These are phyloP conservation scores for Dyspetes luteomarginatus DNA, from an alignment of 2,888 invertebrate genomes.

Conservation along the genomic window DNA sequence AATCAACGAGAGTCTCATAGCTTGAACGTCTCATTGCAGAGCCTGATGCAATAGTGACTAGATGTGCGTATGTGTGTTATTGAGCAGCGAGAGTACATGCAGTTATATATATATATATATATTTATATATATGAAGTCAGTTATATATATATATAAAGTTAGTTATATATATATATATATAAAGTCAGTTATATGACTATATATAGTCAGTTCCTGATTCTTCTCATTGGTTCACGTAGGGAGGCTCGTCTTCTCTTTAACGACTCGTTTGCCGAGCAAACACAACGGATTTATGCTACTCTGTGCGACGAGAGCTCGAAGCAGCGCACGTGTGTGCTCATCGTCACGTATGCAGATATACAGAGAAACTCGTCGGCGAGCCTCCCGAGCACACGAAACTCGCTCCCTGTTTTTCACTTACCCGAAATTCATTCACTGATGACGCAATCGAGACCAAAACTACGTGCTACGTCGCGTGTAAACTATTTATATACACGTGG, in stretches of 20 bases:
- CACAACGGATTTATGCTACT: background rate
- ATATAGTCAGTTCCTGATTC: background rate
- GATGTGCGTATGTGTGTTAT: constrained; percentile 1
- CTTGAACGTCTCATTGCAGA: constrained; percentile 43
- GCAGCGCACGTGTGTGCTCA: constrained; percentile 26
- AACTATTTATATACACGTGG: background rate
- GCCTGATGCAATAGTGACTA: constrained; percentile 50
- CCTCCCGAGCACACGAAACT: constrained; percentile 10
- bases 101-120: background rate
- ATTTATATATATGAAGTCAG: background rate
- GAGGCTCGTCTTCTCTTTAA: constrained; percentile 50
- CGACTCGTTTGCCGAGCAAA: background rate
- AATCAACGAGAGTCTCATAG: constrained; percentile 46
- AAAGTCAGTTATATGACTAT: background rate
- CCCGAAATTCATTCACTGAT: constrained; percentile 34
- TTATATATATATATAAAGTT: background rate
- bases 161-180: background rate
- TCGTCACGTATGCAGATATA: constrained; percentile 56
- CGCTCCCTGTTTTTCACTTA: background rate
- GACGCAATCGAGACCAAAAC: constrained; percentile 22
- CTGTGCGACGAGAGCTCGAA: background rate
- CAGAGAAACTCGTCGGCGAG: constrained; percentile 13
- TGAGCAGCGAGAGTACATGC: background rate
- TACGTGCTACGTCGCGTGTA: background rate
- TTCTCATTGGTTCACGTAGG: constrained; percentile 40